These are phyloP conservation scores for Tarsius wallacei DNA, from an alignment of 2,797 vertebrate genomes.

Conservation along the genomic window DNA sequence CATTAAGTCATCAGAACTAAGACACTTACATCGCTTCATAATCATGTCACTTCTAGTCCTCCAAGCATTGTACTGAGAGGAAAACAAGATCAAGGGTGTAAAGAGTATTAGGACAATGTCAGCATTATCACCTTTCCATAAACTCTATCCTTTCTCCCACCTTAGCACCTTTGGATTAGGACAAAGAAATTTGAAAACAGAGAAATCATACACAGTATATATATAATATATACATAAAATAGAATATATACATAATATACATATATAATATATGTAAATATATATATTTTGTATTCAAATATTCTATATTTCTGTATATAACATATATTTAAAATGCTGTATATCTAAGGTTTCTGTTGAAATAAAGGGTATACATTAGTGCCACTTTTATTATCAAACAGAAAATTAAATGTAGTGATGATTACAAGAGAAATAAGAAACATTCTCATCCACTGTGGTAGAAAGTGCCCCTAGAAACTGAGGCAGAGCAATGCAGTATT, in stretches of 20 bases:
- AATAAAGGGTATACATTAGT: neutral
- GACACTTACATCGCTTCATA: neutral
- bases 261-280: too few species aligned
- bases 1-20: neutral
- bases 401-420: neutral
- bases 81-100: neutral
- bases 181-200: neutral
- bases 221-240: too few species aligned
- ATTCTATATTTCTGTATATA: too few species aligned
- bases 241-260: too few species aligned
- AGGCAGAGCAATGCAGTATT: neutral
- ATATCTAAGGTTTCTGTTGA: neutral
- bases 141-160: neutral
- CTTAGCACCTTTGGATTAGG: neutral
- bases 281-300: neutral
- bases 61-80: neutral
- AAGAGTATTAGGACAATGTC: neutral
- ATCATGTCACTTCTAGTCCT: neutral
- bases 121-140: neutral
- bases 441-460: neutral
- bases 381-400: neutral
- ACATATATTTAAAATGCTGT: neutral
- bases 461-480: neutral
- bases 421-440: neutral
- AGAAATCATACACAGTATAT: neutral